phyloP scores from a whole-genome alignment of 2,888 invertebrate genomes.

The Phorcus lineatus region DNA sequence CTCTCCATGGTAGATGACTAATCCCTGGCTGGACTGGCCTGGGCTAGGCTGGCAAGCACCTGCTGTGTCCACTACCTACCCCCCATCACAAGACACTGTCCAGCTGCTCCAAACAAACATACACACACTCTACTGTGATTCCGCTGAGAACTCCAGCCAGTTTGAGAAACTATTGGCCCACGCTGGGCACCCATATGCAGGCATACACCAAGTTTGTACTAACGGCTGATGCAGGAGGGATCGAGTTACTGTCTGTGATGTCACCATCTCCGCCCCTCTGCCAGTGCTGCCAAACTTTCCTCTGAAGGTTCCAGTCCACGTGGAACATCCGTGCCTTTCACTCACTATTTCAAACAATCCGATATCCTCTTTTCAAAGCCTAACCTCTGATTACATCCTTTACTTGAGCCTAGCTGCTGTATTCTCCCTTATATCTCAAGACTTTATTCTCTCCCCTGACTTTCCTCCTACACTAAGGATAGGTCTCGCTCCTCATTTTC shows the following conservation, averaged over 20 bases:
- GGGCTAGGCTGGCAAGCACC: background rate
- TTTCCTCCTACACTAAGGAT: too few relatives aligned
- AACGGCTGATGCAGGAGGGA: slow-evolving; percentile 2
- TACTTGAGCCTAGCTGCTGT: too few relatives aligned
- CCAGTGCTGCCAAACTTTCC: background rate
- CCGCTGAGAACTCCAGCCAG: background rate
- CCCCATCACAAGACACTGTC: background rate
- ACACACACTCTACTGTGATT: background rate
- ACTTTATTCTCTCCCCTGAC: too few relatives aligned
- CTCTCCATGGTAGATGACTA: background rate
- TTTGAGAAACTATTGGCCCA: background rate
- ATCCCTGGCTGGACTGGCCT: too few relatives aligned
- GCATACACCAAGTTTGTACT: slow-evolving; percentile 18
- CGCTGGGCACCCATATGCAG: background rate
- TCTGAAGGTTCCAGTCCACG: background rate
- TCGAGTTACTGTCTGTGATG: slow-evolving; percentile 7
- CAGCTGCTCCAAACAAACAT: background rate
- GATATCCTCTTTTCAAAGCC: too few relatives aligned
- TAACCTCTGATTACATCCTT: too few relatives aligned
- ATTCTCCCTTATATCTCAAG: too few relatives aligned
- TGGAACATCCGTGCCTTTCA: background rate
- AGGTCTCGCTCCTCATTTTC: too few relatives aligned
- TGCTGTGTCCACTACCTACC: background rate
- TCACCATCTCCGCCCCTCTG: slow-evolving; percentile 2
- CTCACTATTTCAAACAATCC: too few relatives aligned